These are phyloP conservation scores for Bubo bubo DNA, from an alignment of 2,113 vertebrate genomes.

Conservation along the genomic window DNA sequence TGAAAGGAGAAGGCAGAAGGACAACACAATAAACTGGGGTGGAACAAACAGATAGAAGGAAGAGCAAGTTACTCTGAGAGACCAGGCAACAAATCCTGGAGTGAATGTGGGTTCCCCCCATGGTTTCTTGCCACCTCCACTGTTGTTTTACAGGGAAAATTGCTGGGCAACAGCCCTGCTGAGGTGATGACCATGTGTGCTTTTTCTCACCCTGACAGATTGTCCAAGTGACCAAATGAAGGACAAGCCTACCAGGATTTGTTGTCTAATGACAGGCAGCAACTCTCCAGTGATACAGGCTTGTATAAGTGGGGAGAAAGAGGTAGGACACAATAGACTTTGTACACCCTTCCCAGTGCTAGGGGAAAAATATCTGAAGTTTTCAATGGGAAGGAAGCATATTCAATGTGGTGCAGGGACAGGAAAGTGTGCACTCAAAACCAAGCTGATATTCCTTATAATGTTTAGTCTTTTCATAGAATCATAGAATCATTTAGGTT, in stretches of 20 bases:
- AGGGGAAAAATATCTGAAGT: background rate
- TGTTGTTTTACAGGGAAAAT: background rate
- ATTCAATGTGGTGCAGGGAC: background rate
- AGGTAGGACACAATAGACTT: background rate
- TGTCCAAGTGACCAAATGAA: background rate
- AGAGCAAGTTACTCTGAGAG: background rate
- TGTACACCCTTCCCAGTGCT: background rate
- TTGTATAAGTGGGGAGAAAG: background rate
- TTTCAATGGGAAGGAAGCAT: background rate
- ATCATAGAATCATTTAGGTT: too few species aligned
- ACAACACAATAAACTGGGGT: background rate
- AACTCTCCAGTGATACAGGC: background rate
- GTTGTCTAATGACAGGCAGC: background rate
- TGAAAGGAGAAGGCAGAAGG: background rate
- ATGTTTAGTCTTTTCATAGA: background rate
- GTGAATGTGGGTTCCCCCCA: background rate
- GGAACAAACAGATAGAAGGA: background rate
- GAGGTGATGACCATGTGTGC: background rate
- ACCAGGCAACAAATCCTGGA: background rate
- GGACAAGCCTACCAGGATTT: background rate
- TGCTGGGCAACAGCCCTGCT: background rate
- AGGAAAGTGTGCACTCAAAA: background rate
- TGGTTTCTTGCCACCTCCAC: background rate
- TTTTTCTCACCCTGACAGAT: background rate
- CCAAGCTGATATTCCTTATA: background rate